Base-by-base conservation (phyloP, 1,140 invertebrate genomes). In the Diprion similis region DNA sequence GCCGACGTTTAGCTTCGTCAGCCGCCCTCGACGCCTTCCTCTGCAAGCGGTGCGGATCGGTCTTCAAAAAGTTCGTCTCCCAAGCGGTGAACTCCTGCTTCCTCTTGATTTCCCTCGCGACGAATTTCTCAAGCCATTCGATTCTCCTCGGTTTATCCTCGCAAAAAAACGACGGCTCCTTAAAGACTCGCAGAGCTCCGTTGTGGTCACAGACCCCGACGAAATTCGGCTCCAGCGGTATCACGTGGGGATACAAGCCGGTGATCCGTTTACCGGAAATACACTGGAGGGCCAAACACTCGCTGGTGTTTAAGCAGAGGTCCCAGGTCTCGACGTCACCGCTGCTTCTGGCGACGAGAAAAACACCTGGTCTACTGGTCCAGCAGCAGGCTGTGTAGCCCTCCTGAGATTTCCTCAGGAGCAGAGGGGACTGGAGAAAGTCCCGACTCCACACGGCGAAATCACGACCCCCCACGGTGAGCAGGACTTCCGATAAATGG, bases 401-500 rank as follows among this genome's bases (percentile, higher is more conserved):
- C 11, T 78, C 73, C 17, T 83, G 78, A 15, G 86, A 82, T 76
- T 83, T 87, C 46, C 90, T 85, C 89, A 89, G 90, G 19, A 92
- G 83, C 10, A 92, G 79, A 0, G 91, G 90, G n/a, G 64, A 71
- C 11, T 88, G 81, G 8, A 81, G 77, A 15, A 87, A 87, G 17
- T 88, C 84, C 46, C 89, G 87, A 51, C 86, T 88, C 92, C 92
- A 92, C 8, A 92, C 76, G 0, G 90, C 90, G 73, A 92, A 90
- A 8, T 91, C 81, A 72, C 82, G 86, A 3, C 91, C 90, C 1
- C 92, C 92, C 9, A 91, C 87, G 0, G 90, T 90, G 8, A 93
- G 81, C 46, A 92, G 89, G 4, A 92, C 77, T 66, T 91, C 83
- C n/a, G 82, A 81, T 37, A 90, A 81, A 76, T 91, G 89, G 1